Percentiles rank a stretch among this genome's conserved stretches.
Conservation (phyloP, 2,888 invertebrate genomes). For the Acholoe squamosa region DNA sequence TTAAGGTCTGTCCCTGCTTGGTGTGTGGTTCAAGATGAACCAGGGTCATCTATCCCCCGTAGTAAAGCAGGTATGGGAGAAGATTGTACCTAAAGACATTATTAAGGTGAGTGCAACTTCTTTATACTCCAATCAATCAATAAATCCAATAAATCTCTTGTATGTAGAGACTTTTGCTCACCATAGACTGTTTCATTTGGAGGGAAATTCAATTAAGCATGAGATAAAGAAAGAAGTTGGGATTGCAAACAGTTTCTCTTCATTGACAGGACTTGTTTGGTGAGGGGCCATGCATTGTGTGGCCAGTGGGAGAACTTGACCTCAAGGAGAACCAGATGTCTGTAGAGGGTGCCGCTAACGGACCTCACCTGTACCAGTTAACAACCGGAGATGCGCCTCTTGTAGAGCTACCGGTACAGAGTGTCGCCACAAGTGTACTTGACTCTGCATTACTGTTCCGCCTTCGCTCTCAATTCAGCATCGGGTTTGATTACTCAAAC, state of each 20-base stretch:
- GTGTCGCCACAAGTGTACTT: not conserved
- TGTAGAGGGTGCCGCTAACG: constrained; percentile 14
- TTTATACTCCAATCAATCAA: not conserved
- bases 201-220: too few relatives aligned
- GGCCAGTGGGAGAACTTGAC: constrained; percentile 44
- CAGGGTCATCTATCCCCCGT: constrained; percentile 29
- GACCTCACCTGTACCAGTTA: constrained; percentile 2
- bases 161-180: too few relatives aligned
- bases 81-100: constrained; percentile 1
- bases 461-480: not conserved
- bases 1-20: constrained; percentile 18
- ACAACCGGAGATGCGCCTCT: not conserved
- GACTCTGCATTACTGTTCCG: constrained; percentile 1
- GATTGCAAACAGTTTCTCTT: not conserved
- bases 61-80: constrained; percentile 50
- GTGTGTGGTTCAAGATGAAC: constrained; percentile 54
- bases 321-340: constrained; percentile 43
- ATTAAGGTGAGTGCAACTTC: not conserved
- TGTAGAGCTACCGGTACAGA: not conserved
- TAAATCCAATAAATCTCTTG: too few relatives aligned
- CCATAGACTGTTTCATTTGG: too few relatives aligned
- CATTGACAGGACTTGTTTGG: constrained; percentile 30
- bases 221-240: too few relatives aligned
- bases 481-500: not conserved
- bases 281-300: not conserved